Base-by-base conservation (phyloP, 2,888 invertebrate genomes). In the Philereme vetulata region DNA sequence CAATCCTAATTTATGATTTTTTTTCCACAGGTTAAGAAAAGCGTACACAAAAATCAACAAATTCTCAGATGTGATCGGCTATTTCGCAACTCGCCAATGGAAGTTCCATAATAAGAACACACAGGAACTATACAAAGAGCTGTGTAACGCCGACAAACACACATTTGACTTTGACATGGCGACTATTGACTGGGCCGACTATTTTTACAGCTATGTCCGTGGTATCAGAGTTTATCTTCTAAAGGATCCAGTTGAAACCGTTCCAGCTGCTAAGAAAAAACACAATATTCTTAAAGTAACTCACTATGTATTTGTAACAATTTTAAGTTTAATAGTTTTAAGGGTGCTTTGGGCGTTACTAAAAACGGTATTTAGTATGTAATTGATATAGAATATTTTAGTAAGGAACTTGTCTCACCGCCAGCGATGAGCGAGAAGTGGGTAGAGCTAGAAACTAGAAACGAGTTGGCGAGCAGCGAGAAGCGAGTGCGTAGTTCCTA, bases 1-100 rank as follows among this genome's bases (percentile, higher is more conserved):
- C 21, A 21, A 21, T 21, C 21, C 21, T 21, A 21, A 21, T 21
- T 21, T 21, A 21, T 21, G 2, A 21, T 21, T 1, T 21, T 21
- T 21, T 21, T 21, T 21, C 21, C 21, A 2, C 90, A 97, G 97
- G 83, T 92, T 96, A 86, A 93, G 95, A 61, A 95, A 94, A 76
- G 93, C 95, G 0, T 96, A 96, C 82, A 93, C 92, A 66, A 96
- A 95, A 80, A 94, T 97, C 62, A 94, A 95, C 71, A 95, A 94
- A 78, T 95, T 96, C 74, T 93, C 95, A 62, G 93, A 93, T 11
- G 95, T 95, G 0, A 89, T 97, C 49, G 93, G 95, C 0, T 97
- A 96, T 79, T 97, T 97, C 82, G 94, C 95, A 3, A 93, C 93
- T 0, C 90, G 94, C 46, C 93, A 95, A 55, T 97, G 97, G 97